phyloP scores from a whole-genome alignment of 2,113 vertebrate genomes.

The Elachura formosa region DNA sequence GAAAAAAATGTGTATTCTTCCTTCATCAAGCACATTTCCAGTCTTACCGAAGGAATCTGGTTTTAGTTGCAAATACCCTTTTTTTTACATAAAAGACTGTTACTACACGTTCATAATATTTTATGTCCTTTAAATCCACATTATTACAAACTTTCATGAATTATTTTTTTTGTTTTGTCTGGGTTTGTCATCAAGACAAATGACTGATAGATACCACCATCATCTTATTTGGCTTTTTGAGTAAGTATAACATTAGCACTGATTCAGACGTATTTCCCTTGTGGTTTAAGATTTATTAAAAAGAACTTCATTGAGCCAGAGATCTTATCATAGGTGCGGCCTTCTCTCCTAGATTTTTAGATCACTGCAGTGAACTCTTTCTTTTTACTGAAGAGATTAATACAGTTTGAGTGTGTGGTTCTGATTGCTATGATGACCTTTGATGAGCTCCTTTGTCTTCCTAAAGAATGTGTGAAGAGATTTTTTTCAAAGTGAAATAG shows the following conservation, averaged over 20 bases:
- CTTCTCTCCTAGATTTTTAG: slow-evolving; percentile 7
- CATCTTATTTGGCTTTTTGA: neutral
- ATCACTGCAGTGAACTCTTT: neutral
- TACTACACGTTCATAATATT: neutral
- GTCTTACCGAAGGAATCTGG: neutral
- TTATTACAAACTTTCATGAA: neutral
- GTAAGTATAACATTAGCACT: neutral
- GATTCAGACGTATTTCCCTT: slow-evolving; percentile 27
- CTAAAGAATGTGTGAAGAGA: neutral
- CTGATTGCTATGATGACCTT: slow-evolving; percentile 4
- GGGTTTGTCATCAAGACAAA: neutral
- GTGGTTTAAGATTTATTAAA: slow-evolving; percentile 38
- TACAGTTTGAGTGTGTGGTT: neutral
- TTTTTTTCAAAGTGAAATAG: neutral
- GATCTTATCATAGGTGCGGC: neutral
- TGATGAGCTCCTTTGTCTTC: slow-evolving; percentile 3
- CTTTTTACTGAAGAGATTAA: slow-evolving; percentile 1
- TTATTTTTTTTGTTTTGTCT: neutral
- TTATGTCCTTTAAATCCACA: neutral
- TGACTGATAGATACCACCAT: neutral
- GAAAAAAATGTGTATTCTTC: neutral
- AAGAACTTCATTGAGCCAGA: neutral
- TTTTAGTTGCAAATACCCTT: neutral
- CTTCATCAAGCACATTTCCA: neutral
- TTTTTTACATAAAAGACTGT: neutral